Percentiles rank a stretch among this genome's conserved stretches.
These are phyloP conservation scores for Horisme vitalbata DNA, from an alignment of 2,888 invertebrate species.

Conservation along the genomic window DNA sequence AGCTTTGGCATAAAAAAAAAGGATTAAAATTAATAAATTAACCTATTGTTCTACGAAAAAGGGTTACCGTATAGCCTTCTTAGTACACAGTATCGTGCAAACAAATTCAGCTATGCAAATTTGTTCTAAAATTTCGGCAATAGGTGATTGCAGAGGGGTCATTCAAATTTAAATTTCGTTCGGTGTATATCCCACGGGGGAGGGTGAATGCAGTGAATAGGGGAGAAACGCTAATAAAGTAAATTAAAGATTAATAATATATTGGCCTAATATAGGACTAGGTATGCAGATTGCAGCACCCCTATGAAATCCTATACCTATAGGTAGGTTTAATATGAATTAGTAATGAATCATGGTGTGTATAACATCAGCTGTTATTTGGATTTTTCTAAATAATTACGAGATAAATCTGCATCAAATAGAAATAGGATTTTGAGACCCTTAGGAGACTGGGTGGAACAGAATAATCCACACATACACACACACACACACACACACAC, in stretches of 20 bases:
- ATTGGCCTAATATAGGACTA: slow-evolving; percentile 76
- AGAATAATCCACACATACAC: too few species aligned
- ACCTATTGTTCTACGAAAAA: slow-evolving; percentile 25
- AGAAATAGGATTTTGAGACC: too few species aligned
- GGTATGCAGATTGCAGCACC: slow-evolving; percentile 61
- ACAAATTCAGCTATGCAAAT: slow-evolving; percentile 40
- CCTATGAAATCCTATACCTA: slow-evolving; percentile 45
- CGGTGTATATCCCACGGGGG: slow-evolving; percentile 66
- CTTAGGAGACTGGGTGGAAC: too few species aligned
- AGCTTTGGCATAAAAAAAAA: not conserved
- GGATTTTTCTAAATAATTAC: too few species aligned
- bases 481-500: too few species aligned
- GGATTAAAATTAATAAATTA: slow-evolving; percentile 17
- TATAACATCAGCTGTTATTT: slow-evolving; percentile 12
- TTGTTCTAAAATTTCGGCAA: slow-evolving; percentile 54
- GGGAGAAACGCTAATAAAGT: slow-evolving; percentile 78
- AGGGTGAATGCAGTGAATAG: slow-evolving; percentile 57
- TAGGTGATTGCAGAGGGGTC: slow-evolving; percentile 63
- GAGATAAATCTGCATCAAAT: too few species aligned
- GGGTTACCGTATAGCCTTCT: slow-evolving; percentile 20
- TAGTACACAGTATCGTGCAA: slow-evolving; percentile 29
- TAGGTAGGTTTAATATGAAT: slow-evolving; percentile 50
- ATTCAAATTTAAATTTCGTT: slow-evolving; percentile 81
- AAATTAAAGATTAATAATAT: slow-evolving; percentile 83
- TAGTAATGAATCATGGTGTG: slow-evolving; percentile 41